phyloP scores from a whole-genome alignment of 2,113 vertebrate species.

The Seriola rivoliana region DNA sequence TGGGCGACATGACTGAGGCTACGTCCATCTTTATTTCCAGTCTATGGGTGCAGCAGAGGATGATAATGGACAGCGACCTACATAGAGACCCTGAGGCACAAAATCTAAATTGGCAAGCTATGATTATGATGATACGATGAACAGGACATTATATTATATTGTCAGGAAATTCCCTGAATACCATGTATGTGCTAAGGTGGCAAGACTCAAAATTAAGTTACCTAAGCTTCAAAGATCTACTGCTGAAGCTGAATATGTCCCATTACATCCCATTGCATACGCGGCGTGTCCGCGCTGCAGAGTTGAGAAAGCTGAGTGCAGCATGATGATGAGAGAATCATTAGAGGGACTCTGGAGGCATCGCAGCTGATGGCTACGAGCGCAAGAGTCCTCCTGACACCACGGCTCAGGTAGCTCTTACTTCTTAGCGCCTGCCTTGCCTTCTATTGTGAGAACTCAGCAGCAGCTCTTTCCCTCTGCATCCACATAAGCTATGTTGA shows the following conservation, averaged over 20 bases:
- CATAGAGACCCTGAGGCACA: no score
- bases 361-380: conserved; percentile 42
- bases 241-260: not conserved
- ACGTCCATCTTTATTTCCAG: no score
- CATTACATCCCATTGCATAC: not conserved
- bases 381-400: conserved; percentile 25
- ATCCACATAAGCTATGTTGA: not conserved
- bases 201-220: no score
- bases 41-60: no score
- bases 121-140: no score
- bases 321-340: conserved; percentile 43
- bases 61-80: no score
- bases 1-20: no score
- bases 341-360: conserved; percentile 47
- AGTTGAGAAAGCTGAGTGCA: conserved; percentile 23
- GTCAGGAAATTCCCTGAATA: not conserved
- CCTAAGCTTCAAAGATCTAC: not conserved
- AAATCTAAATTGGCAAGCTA: no score
- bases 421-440: not conserved
- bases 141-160: not conserved
- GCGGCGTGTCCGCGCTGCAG: not conserved
- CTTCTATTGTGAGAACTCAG: conserved; percentile 11
- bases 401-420: conserved; percentile 27
- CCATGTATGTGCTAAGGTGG: not conserved
- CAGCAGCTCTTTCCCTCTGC: conserved; percentile 15